These are phyloP conservation scores for Acleris cristana DNA, from an alignment of 2,888 invertebrate genomes.

Conservation along the genomic window DNA sequence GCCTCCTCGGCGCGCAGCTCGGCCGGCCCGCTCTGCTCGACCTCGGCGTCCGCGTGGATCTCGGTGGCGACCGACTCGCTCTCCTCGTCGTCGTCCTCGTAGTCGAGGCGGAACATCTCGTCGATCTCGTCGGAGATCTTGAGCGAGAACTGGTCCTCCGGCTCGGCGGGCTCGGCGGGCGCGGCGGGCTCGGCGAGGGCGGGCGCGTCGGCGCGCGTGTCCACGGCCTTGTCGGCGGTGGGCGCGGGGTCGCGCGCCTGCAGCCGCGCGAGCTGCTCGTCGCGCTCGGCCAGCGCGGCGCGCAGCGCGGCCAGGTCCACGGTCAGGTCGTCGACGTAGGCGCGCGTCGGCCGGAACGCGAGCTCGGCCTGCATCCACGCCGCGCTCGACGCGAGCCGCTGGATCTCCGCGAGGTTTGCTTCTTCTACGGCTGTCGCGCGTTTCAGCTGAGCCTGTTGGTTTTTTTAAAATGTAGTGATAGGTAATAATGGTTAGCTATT, in stretches of 20 bases:
- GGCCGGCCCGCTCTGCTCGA: conserved; percentile 32
- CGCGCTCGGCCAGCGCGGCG: conserved; percentile 56
- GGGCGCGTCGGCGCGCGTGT: conserved; percentile 39
- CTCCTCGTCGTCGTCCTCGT: conserved; percentile 74
- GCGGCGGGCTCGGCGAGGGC: conserved; percentile 38
- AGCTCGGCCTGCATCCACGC: conserved; percentile 84
- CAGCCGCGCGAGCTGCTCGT: conserved; percentile 52
- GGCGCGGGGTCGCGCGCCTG: conserved; percentile 43
- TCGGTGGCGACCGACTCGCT: conserved; percentile 71
- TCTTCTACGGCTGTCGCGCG: conserved; percentile 81
- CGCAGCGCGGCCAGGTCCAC: conserved; percentile 65
- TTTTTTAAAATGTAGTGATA: too few species aligned
- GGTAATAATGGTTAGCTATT: too few species aligned
- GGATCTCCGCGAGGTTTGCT: conserved; percentile 83
- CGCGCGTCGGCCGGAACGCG: conserved; percentile 83
- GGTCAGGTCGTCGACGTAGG: conserved; percentile 83
- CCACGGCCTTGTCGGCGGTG: conserved; percentile 40
- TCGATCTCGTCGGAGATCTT: conserved; percentile 76
- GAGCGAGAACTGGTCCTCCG: conserved; percentile 55
- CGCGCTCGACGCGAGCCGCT: conserved; percentile 74
- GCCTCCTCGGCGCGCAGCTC: conserved; percentile 32
- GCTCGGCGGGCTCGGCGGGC: conserved; percentile 48
- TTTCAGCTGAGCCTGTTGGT: conserved; percentile 65
- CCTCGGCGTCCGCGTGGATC: conserved; percentile 47
- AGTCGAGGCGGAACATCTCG: conserved; percentile 76